These are phyloP conservation scores for Alligator mississippiensis DNA, from an alignment of 2,113 vertebrate species.

Conservation along the genomic window DNA sequence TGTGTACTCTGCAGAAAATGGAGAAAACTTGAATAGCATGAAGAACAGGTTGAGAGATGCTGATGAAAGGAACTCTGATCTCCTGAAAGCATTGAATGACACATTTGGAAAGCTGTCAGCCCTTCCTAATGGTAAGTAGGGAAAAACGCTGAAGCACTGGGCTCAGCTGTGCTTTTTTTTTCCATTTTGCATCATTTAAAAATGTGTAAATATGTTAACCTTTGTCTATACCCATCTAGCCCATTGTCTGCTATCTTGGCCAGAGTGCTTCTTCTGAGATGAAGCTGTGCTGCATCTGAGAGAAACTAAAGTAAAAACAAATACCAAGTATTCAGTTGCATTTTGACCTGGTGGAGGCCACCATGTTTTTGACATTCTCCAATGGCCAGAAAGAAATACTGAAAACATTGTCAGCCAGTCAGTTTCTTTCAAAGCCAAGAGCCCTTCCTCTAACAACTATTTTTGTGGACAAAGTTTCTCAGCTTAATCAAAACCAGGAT, in stretches of 20 bases:
- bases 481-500: not conserved
- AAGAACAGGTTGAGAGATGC: constrained; percentile 86
- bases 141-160: not conserved
- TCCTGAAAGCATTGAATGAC: constrained; percentile 88
- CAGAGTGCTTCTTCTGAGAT: not conserved
- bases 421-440: not conserved
- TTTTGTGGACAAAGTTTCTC: not conserved
- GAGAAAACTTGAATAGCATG: constrained; percentile 79
- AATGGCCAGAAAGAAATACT: not conserved
- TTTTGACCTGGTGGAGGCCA: not conserved
- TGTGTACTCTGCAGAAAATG: constrained; percentile 80
- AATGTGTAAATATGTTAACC: not conserved
- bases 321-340: not conserved
- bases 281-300: not conserved
- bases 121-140: constrained; percentile 88
- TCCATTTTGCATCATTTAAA: not conserved
- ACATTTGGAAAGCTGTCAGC: constrained; percentile 87
- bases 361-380: not conserved
- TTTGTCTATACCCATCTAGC: not conserved
- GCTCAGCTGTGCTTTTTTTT: not conserved
- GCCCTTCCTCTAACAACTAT: not conserved
- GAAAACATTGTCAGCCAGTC: not conserved
- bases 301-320: not conserved
- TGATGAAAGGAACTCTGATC: constrained; percentile 83
- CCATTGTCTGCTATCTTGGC: not conserved